Conservation (phyloP, 2,888 invertebrate species). For the Lomographa bimaculata region DNA sequence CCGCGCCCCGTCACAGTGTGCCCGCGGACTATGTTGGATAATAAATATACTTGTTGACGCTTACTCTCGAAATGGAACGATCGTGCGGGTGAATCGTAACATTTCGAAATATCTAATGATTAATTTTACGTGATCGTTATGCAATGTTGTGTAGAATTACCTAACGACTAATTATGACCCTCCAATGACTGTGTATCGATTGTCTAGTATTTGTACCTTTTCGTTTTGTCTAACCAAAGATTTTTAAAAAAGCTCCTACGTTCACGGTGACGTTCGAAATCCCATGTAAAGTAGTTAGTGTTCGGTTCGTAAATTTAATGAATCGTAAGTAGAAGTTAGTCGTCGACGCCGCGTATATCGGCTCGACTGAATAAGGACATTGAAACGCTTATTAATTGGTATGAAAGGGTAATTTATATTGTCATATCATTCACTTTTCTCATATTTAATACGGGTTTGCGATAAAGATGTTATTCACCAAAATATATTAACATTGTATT, state of each 20-base stretch:
- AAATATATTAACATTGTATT: slow-evolving; percentile 79
- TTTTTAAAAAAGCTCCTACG: slow-evolving; percentile 64
- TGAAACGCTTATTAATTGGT: slow-evolving; percentile 85
- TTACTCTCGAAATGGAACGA: slow-evolving; percentile 76
- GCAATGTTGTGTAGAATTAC: slow-evolving; percentile 81
- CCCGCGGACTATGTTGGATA: slow-evolving; percentile 55
- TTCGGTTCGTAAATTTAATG: slow-evolving; percentile 74
- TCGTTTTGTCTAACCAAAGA: slow-evolving; percentile 81
- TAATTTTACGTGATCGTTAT: slow-evolving; percentile 77
- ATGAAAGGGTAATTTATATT: slow-evolving; percentile 84
- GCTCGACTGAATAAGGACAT: slow-evolving; percentile 80
- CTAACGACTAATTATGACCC: slow-evolving; percentile 77
- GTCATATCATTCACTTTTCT: slow-evolving; percentile 84
- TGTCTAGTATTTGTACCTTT: slow-evolving; percentile 76
- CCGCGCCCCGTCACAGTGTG: slow-evolving; percentile 27
- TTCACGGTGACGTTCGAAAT: slow-evolving; percentile 64
- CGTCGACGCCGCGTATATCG: slow-evolving; percentile 69
- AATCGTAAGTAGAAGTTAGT: slow-evolving; percentile 78
- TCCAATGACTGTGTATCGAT: slow-evolving; percentile 79
- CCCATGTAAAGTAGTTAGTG: slow-evolving; percentile 78
- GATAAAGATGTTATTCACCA: slow-evolving; percentile 83
- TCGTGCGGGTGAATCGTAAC: slow-evolving; percentile 62
- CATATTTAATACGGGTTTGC: slow-evolving; percentile 84
- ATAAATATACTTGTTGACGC: slow-evolving; percentile 75
- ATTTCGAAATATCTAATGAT: slow-evolving; percentile 67